Base-by-base conservation (phyloP, 2,113 vertebrate genomes). In the Calyptomena viridis region DNA sequence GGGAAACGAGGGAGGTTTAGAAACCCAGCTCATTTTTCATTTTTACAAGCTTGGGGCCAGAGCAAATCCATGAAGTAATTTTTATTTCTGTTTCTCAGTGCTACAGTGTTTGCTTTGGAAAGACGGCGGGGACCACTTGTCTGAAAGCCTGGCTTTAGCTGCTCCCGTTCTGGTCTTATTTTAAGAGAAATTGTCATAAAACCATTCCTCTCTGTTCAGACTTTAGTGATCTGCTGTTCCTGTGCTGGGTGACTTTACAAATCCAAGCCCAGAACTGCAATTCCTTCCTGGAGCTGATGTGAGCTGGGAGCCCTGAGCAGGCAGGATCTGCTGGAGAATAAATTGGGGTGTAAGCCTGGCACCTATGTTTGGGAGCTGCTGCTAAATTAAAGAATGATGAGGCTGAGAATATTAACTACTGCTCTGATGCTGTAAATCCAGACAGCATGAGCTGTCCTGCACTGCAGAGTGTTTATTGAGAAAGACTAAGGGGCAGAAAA, bases 41-140 rank as follows among this genome's bases (percentile, higher is more conserved):
- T 94, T 83, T 91, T 86, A 77, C 94, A 89, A 92, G 92, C 79
- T 77, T 3, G 1, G 72, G 56, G 95, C 94, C 52, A 23, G 69
- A 86, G 73, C 25, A 93, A 95, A 93, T 76, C 79, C 63, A 18
- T 76, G 88, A 88, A 94, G 83, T 92, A 11, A 80, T 88, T 93
- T 93, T 88, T 96, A 92, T 92, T 95, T 90, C 90, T 94, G 59
- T 87, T 94, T 67, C 55, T 92, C 2, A 1, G 50, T 35, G 67
- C 71, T 69, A 49, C 63, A 58, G 3, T 66, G 63, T 93, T 95
- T 92, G 72, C 68, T 93, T 93, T 94, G 94, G 90, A 67, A 71
- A 37, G 60, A 40, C 1, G 4, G 52, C 64, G 67, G 86, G 88
- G 80, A 56, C 27, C 33, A 19, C 52, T 81, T 84, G 60, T 74